Base-by-base conservation (phyloP, 2,888 invertebrate species). In the Phalera bucephala region DNA sequence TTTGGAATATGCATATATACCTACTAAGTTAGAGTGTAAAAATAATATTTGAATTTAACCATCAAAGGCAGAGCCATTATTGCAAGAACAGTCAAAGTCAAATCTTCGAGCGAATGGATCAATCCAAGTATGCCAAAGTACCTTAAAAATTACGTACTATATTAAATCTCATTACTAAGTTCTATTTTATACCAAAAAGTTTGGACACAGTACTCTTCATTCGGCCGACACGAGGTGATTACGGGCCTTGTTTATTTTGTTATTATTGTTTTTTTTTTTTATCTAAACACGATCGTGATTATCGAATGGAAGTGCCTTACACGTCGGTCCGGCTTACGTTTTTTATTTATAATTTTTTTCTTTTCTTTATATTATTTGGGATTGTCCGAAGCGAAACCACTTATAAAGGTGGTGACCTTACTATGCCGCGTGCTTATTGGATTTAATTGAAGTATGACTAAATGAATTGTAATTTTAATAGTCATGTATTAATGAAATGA, bases 251-350 rank as follows among this genome's bases (percentile, higher is more conserved):
- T 87, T 86, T 86, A 79, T 86, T 85, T 84, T 85, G 81, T 87
- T 84, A 77, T 81, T 82, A 80, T 81, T 76, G 71, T 76, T 81
- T 81, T 78, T 44, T 81, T 81, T 78, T 41, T 83, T 86, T 87
- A 85, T 87, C 86, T 80, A 82, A 86, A 86, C 86, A 84, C 87
- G 80, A 81, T 85, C 84, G 76, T 85, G 81, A 86, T 84, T 86
- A 84, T 79, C 74, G 76, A 64, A 62, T 64, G 67, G 69, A 72
- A 74, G 72, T 69, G 72, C 64, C 64, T 54, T 59, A 53, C 56
- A 66, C 10, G 79, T 67, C 71, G 68, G 72, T 38, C 48, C 57
- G 57, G 52, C 67, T 70, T 69, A 54, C 41, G 62, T 50, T 34
- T 44, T 61, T 46, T 52, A 56, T 62, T 17, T 17, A 61, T n/a